These are phyloP conservation scores for Xiphophorus birchmanni DNA, from an alignment of 2,797 vertebrate species.

Conservation along the genomic window DNA sequence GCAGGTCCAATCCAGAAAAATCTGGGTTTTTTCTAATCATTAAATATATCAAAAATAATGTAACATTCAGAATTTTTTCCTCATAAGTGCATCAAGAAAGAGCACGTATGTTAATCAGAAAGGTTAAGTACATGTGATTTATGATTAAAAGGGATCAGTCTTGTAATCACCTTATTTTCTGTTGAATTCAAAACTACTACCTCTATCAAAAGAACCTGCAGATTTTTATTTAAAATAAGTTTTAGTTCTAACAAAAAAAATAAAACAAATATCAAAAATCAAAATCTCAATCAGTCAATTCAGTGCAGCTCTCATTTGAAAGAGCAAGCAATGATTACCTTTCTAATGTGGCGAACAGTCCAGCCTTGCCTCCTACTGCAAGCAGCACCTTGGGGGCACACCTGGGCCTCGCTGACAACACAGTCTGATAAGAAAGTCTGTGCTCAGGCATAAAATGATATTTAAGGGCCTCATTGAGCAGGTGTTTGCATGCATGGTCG, in stretches of 20 bases:
- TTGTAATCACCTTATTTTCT: not conserved
- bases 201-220: not conserved
- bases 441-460: constrained; percentile 99
- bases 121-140: not conserved
- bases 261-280: not conserved
- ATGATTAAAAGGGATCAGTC: not conserved
- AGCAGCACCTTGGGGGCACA: constrained; percentile 97
- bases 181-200: not conserved
- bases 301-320: not conserved
- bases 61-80: not conserved
- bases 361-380: constrained; percentile 96
- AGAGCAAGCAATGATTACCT: constrained; percentile 71
- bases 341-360: constrained; percentile 95
- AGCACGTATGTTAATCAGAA: not conserved
- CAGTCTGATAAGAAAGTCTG: constrained; percentile 94
- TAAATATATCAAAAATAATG: not conserved
- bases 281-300: not conserved
- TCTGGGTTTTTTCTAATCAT: not conserved
- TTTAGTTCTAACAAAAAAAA: not conserved
- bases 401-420: constrained; percentile 91
- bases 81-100: not conserved
- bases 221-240: not conserved
- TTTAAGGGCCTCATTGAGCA: constrained; percentile 97
- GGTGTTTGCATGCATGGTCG: constrained; percentile 96
- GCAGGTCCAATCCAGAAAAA: not conserved